Evolutionary conservation across 2,888 invertebrate genomes (phyloP).

Genomic region (Drosophila borealis): DNA sequence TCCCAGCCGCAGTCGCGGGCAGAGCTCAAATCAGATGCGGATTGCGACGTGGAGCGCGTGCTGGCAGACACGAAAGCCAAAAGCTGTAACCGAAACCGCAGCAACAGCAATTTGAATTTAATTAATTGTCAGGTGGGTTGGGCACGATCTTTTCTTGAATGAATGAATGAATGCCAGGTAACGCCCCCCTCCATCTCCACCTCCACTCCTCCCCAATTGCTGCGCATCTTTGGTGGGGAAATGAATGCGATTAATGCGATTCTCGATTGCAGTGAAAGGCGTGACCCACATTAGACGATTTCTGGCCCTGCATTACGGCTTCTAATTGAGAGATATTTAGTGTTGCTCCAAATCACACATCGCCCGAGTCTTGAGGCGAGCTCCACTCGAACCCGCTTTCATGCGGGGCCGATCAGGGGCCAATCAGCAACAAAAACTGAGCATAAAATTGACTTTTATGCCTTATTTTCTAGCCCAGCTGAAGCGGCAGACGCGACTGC

Average conservation of each 20-base stretch:
- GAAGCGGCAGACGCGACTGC: slow-evolving; percentile 34
- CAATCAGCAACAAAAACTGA: slow-evolving; percentile 74
- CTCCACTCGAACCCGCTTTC: slow-evolving; percentile 42
- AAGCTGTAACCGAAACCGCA: slow-evolving; percentile 22
- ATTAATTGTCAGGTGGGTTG: slow-evolving; percentile 71
- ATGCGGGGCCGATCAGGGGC: slow-evolving; percentile 59
- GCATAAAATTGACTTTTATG: slow-evolving; percentile 78
- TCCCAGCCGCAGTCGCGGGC: not conserved
- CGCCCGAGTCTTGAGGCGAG: not conserved
- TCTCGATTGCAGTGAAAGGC: slow-evolving; percentile 66
- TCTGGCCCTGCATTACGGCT: slow-evolving; percentile 60
- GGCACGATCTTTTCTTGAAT: slow-evolving; percentile 55
- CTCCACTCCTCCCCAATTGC: slow-evolving; percentile 12
- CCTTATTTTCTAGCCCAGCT: slow-evolving; percentile 60
- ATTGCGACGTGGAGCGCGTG: slow-evolving; percentile 57
- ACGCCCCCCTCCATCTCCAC: not conserved
- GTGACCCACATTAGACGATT: slow-evolving; percentile 65
- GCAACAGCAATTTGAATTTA: slow-evolving; percentile 57
- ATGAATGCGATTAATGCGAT: slow-evolving; percentile 52
- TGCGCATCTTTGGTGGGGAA: slow-evolving; percentile 39
- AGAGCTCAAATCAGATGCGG: slow-evolving; percentile 5
- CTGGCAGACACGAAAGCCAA: slow-evolving; percentile 35
- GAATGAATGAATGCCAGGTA: slow-evolving; percentile 28
- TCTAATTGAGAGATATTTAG: slow-evolving; percentile 79
- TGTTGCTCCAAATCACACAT: slow-evolving; percentile 74